Percentiles rank a stretch among this genome's conserved stretches.
Conservation (phyloP, 2,113 vertebrate genomes). For the Urocitellus parryii region DNA sequence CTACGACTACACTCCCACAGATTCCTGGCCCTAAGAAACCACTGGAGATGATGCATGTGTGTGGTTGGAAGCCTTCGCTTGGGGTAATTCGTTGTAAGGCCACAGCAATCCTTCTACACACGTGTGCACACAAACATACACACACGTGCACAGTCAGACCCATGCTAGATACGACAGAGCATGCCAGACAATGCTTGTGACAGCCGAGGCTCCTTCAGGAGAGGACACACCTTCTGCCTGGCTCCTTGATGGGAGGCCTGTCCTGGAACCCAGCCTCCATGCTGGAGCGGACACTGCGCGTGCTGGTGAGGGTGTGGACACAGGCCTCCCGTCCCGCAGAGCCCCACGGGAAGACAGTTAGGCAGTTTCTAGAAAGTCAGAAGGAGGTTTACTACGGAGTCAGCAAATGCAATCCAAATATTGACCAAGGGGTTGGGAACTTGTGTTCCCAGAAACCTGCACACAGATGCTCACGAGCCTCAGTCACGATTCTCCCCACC, state of each 20-base stretch:
- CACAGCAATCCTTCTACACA: neutral
- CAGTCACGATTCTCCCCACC: neutral
- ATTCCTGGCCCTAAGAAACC: neutral
- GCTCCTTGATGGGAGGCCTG: neutral
- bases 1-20: neutral
- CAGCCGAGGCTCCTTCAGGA: neutral
- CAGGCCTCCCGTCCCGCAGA: neutral
- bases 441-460: neutral
- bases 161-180: neutral
- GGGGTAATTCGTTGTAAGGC: neutral
- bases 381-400: neutral
- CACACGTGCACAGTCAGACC: neutral
- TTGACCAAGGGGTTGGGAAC: neutral
- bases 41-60: neutral
- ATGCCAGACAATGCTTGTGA: neutral
- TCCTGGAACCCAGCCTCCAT: neutral
- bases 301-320: too few species aligned
- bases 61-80: neutral
- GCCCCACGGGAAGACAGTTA: neutral
- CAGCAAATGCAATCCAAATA: neutral
- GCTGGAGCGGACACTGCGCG: neutral
- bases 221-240: neutral
- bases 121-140: too few species aligned
- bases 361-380: neutral
- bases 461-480: neutral